Evolutionary conservation across 1,140 invertebrate species (phyloP), one percentile per base, ranked within the genome.

Genomic region (Bombus pascuorum): DNA sequence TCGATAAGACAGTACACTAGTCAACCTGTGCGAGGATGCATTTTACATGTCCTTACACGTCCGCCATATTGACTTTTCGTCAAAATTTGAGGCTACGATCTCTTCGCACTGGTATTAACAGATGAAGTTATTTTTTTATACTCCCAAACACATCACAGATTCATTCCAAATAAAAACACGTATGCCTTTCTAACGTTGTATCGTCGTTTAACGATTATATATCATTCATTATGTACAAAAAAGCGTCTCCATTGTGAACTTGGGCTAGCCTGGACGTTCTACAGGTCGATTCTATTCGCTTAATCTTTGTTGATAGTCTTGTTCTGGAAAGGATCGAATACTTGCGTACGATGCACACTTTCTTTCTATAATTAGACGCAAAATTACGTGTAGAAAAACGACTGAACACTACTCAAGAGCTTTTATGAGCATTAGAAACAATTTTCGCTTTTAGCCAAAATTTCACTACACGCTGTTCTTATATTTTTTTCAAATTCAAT

Each of bases 101-200:
- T 91, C 88, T 91, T 91, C 91, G 90, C 91, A 93, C 91, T 92
- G 89, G 90, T 83, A 85, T 80, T 87, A 83, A 91, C 76, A 78
- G 83, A 87, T 89, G 86, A 92, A 89, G 73, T 72, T 89, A 90
- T 85, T 62, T 86, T n/a, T 28, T 18, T 59, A 47, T 76, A 89
- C 87, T 91, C 47, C 84, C 89, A 90, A 59, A 89, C 90, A 91
- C 91, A 90, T 93, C 87, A 93, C 92, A 92, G 92, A 94, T 89
- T 93, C 91, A 94, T 94, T 92, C 95, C 81, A 95, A 95, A 94
- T 95, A 94, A 94, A 95, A 95, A 94, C 95, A 93, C 88, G 85
- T 93, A 94, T 94, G 92, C 92, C 76, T 89, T 78, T 65, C 93
- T 91, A 93, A 91, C 91, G 89, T 92, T 92, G 86, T 90, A 93